Evolutionary conservation across 2,888 invertebrate genomes (phyloP), one percentile per base, ranked within the genome.

Genomic region (Lithophane ornitopus): DNA sequence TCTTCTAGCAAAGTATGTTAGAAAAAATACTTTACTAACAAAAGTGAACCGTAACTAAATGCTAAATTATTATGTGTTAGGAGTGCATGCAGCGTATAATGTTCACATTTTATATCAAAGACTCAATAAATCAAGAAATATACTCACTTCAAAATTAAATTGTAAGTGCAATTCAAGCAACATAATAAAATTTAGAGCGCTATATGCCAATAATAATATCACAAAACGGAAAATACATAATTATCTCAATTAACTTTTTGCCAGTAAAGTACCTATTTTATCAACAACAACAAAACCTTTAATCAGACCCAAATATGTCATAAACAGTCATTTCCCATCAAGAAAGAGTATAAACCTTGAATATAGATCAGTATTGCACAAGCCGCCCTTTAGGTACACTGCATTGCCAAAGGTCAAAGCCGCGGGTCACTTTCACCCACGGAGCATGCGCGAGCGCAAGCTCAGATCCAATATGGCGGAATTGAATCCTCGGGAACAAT

Each of bases 391-490:
- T 74, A 49, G 49, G 22, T 49, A 66, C 11, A 67, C 65, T 59
- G 59, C 73, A 70, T 66, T 69, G 39, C 56, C 54, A 86, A 81
- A 87, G 87, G 86, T 87, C 87, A 87, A 87, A 87, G 82, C 78
- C 82, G 72, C 69, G 77, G 87, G 87, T 85, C 86, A 87, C 87
- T 87, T 87, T 87, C 87, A 84, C 87, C 82, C 80, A 71, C 61
- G 39, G 76, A 52, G 75, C 84, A 70, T 78, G 85, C 78, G 75
- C 84, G 69, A 54, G 41, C 81, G 77, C 69, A 39, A 61, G 66
- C 75, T 58, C 66, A 34, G 46, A 66, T 28, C 72, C 44, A 84
- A 85, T 82, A 87, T 84, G 85, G 84, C 76, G 76, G 77, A 76
- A 81, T 81, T 83, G 77, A 74, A 79, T 81, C 81, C 79, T 79